Conservation (phyloP, 2,888 invertebrate genomes). For the Nesidiocoris tenuis region DNA sequence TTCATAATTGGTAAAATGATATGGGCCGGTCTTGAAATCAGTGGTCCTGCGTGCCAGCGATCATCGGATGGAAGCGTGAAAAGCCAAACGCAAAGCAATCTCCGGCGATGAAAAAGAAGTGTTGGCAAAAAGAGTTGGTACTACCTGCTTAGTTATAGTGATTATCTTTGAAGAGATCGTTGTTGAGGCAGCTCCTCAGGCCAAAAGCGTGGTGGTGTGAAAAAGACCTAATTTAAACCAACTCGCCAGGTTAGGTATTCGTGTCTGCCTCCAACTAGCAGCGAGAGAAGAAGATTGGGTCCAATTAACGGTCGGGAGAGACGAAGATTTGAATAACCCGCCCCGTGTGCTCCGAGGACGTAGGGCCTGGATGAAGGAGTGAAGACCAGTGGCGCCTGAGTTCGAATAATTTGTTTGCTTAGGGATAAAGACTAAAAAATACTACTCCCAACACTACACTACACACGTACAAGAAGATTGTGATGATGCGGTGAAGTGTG, state of each 20-base stretch:
- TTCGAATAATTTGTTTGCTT: conserved; percentile 40
- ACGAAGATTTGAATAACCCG: conserved; percentile 37
- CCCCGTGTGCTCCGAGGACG: neutral
- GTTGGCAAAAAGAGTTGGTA: neutral
- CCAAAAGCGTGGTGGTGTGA: conserved; percentile 24
- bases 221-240: conserved; percentile 25
- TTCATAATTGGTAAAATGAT: neutral
- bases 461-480: conserved; percentile 6
- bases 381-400: conserved; percentile 41
- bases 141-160: neutral
- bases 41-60: neutral
- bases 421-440: conserved; percentile 42
- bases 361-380: neutral
- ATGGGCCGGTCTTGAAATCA: neutral
- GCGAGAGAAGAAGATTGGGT: conserved; percentile 26
- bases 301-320: conserved; percentile 34
- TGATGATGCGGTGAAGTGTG: conserved; percentile 14
- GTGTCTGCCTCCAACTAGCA: conserved; percentile 6
- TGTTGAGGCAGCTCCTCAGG: neutral
- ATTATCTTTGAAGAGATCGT: neutral
- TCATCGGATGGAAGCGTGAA: neutral
- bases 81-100: neutral
- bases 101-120: neutral
- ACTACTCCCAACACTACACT: conserved; percentile 6
- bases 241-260: conserved; percentile 32